phyloP scores from a whole-genome alignment of 2,888 invertebrate species.

The Ischnus inquisitorius region DNA sequence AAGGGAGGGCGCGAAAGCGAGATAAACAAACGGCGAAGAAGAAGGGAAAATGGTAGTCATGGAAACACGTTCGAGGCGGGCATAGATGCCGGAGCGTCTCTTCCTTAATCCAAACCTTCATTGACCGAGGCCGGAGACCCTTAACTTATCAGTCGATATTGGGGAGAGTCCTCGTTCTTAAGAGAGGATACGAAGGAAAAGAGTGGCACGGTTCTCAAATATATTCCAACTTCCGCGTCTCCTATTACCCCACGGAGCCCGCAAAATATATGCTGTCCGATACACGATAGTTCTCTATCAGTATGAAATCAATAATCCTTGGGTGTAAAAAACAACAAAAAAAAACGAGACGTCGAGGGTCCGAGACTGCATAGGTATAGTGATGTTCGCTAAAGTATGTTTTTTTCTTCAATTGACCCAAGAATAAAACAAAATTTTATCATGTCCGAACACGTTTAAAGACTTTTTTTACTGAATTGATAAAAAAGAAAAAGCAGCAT shows the following conservation, averaged over 20 bases:
- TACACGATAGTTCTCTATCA: slow-evolving; percentile 29
- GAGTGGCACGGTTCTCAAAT: slow-evolving; percentile 21
- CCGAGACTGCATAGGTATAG: not conserved
- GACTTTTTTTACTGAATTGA: too few relatives aligned
- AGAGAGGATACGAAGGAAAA: slow-evolving; percentile 5
- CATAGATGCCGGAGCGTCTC: slow-evolving; percentile 67
- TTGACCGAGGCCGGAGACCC: slow-evolving; percentile 66
- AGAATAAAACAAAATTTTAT: too few relatives aligned
- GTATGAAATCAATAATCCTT: slow-evolving; percentile 36
- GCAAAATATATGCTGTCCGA: slow-evolving; percentile 17
- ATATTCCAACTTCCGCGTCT: slow-evolving; percentile 34
- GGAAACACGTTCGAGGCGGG: slow-evolving; percentile 73
- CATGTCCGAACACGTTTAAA: too few relatives aligned
- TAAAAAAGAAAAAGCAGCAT: too few relatives aligned
- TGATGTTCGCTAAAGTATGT: too few relatives aligned
- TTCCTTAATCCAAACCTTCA: slow-evolving; percentile 76
- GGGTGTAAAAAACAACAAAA: not conserved
- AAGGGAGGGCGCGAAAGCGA: slow-evolving; percentile 16
- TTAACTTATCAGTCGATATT: slow-evolving; percentile 57
- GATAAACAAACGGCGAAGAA: slow-evolving; percentile 24
- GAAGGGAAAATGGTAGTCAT: slow-evolving; percentile 76
- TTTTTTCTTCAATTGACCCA: too few relatives aligned
- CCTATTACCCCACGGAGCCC: not conserved
- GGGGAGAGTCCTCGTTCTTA: not conserved
- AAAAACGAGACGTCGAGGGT: not conserved